Conservation (phyloP, 2,113 vertebrate genomes). For the Stigmatopora nigra region DNA sequence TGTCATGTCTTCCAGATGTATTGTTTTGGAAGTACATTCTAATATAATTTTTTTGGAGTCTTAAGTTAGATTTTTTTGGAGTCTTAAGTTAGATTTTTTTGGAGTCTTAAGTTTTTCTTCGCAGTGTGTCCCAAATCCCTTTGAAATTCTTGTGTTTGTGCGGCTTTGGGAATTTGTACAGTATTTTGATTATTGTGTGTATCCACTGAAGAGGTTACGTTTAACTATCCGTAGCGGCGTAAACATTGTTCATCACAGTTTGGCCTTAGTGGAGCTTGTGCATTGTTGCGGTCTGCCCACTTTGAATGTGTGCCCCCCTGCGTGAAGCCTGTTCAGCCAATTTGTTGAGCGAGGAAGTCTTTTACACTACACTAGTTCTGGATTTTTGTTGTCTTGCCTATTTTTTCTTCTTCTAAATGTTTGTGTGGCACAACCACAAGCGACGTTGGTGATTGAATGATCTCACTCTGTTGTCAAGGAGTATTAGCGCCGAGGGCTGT, state of each 20-base stretch:
- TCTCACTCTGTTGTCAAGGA: background rate
- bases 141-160: background rate
- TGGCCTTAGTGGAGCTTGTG: slow-evolving; percentile 45
- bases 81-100: background rate
- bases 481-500: background rate
- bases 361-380: slow-evolving; percentile 7
- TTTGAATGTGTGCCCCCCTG: slow-evolving; percentile 33
- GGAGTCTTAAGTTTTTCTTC: background rate
- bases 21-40: too few relatives aligned
- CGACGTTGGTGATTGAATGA: background rate
- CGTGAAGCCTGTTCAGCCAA: slow-evolving; percentile 7
- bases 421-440: background rate
- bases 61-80: background rate
- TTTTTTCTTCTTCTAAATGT: slow-evolving; percentile 24
- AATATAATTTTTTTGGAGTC: background rate
- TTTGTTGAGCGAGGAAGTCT: slow-evolving; percentile 33
- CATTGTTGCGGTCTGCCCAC: slow-evolving; percentile 40
- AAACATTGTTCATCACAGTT: slow-evolving; percentile 32
- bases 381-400: slow-evolving; percentile 15
- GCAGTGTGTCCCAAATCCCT: background rate
- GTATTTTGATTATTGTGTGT: background rate
- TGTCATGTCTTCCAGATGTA: too few relatives aligned
- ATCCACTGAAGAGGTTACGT: background rate
- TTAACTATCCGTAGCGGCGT: slow-evolving; percentile 32
- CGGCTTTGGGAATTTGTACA: background rate